phyloP scores from a whole-genome alignment of 2,113 vertebrate genomes.

The Cercopithecus mona region DNA sequence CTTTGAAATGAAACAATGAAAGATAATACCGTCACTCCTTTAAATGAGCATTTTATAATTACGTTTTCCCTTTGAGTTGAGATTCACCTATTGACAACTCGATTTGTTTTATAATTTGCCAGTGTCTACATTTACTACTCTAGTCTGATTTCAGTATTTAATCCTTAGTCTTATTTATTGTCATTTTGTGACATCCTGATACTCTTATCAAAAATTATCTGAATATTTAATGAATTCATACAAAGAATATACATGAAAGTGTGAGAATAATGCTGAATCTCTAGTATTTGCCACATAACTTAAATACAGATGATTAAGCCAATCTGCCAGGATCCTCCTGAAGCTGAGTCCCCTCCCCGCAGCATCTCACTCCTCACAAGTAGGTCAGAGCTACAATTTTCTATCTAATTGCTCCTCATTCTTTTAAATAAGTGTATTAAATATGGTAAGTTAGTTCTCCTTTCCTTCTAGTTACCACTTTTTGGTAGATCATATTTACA shows the following conservation, averaged over 20 bases:
- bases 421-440: neutral
- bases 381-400: neutral
- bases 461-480: neutral
- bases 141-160: neutral
- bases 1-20: neutral
- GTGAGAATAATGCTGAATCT: neutral
- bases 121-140: neutral
- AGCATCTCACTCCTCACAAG: neutral
- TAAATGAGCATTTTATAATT: neutral
- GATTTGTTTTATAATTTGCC: neutral
- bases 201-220: neutral
- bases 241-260: neutral
- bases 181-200: neutral
- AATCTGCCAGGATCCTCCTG: accelerated
- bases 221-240: neutral
- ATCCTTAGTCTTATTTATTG: neutral
- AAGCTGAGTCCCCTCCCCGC: accelerated
- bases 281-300: neutral
- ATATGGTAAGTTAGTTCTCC: neutral
- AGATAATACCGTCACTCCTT: neutral
- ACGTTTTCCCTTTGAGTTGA: neutral
- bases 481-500: neutral
- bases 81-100: neutral
- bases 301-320: neutral
- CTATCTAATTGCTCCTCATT: neutral